A percentile compares a stretch with the other conserved stretches of the same genome.
Evolutionary conservation across 2,888 invertebrate species (phyloP).

Genomic region (Brachyopa scutellaris): DNA sequence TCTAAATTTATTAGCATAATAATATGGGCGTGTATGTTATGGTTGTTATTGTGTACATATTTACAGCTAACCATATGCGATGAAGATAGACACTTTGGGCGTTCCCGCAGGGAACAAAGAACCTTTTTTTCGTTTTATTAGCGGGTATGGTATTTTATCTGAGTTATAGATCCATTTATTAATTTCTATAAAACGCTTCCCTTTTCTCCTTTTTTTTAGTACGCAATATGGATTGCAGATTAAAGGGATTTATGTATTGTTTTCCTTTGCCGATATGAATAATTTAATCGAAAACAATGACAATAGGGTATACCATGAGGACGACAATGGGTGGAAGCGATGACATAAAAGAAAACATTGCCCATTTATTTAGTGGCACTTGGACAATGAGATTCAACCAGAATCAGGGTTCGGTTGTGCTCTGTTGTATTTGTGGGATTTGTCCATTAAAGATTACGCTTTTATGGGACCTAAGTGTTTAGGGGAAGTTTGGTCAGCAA

Average conservation of each 20-base stretch:
- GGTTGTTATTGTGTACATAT: too few species aligned
- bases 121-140: slow-evolving; percentile 16
- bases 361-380: neutral
- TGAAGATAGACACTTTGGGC: neutral
- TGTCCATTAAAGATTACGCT: too few species aligned
- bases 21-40: slow-evolving; percentile 35
- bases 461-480: too few species aligned
- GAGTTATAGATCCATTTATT: slow-evolving; percentile 24
- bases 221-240: slow-evolving; percentile 15
- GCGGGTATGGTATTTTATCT: neutral
- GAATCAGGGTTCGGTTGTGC: too few species aligned
- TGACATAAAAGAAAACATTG: neutral
- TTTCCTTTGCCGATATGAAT: slow-evolving; percentile 21
- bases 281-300: neutral
- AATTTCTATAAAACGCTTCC: slow-evolving; percentile 25
- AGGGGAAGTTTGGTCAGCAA: too few species aligned
- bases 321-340: neutral
- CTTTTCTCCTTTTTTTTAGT: too few species aligned
- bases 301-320: too few species aligned
- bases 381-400: too few species aligned
- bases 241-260: slow-evolving; percentile 30
- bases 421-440: too few species aligned
- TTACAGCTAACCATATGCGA: neutral
- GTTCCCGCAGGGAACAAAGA: neutral
- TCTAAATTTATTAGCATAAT: slow-evolving; percentile 43